Percentiles rank a stretch among this genome's conserved stretches.
Evolutionary conservation across 1,140 invertebrate genomes (phyloP).

Genomic region (Saccostrea glomerata): DNA sequence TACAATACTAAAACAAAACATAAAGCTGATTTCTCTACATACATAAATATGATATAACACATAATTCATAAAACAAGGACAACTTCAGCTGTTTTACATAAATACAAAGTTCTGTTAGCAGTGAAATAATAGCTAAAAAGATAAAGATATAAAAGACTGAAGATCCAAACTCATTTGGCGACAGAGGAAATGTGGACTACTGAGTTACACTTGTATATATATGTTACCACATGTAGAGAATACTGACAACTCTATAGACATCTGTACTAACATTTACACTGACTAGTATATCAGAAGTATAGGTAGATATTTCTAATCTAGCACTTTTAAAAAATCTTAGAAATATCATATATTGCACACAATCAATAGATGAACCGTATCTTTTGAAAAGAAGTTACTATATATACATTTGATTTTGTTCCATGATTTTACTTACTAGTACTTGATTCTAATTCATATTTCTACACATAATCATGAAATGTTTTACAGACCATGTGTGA

Average conservation of each 20-base stretch:
- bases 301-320: background rate
- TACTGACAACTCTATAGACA: conserved; percentile 11
- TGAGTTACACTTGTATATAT: background rate
- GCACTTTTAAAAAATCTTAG: conserved; percentile 2
- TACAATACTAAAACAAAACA: background rate
- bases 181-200: background rate
- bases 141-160: conserved; percentile 35
- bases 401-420: background rate
- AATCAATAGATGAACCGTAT: background rate
- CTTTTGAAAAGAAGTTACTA: background rate
- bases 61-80: background rate
- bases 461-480: no score
- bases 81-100: conserved; percentile 8
- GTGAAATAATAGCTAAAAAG: background rate
- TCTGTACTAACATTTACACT: conserved; percentile 18
- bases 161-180: background rate
- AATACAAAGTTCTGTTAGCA: conserved; percentile 15
- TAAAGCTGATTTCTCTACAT: background rate
- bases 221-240: conserved; percentile 16
- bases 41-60: background rate
- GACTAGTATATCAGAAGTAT: conserved; percentile 17
- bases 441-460: no score
- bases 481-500: no score
- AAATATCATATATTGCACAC: conserved; percentile 25
- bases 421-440: background rate